phyloP scores from a whole-genome alignment of 1,140 invertebrate species.

The Thalassaphorura encarpata region DNA sequence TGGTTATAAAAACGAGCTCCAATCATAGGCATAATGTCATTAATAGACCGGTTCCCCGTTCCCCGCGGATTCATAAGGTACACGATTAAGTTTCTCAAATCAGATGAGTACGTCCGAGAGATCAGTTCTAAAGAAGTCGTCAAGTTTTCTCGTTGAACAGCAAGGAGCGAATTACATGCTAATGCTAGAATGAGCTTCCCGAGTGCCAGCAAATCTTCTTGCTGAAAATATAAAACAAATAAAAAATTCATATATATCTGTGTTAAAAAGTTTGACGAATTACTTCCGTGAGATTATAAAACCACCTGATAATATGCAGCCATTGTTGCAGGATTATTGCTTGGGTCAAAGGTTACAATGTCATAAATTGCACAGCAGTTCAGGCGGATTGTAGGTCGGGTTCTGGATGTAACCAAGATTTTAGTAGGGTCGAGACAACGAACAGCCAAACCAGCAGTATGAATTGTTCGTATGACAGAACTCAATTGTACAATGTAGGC shows the following conservation, averaged over 20 bases:
- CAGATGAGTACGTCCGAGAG: constrained; percentile 74
- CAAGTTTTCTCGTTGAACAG: constrained; percentile 72
- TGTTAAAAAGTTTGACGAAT: constrained; percentile 10
- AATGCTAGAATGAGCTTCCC: constrained; percentile 85
- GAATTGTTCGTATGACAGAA: constrained; percentile 82
- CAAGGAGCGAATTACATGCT: constrained; percentile 79
- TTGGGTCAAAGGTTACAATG: constrained; percentile 68
- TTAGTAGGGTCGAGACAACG: constrained; percentile 82
- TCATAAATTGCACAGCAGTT: constrained; percentile 75
- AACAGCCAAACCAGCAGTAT: constrained; percentile 59
- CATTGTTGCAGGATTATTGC: constrained; percentile 53
- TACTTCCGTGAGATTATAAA: background rate
- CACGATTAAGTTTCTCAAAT: constrained; percentile 89
- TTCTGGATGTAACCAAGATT: constrained; percentile 63
- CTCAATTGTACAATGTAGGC: constrained; percentile 91
- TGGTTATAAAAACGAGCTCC: constrained; percentile 94
- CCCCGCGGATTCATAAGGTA: constrained; percentile 44
- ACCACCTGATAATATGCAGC: constrained; percentile 61
- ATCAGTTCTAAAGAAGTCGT: constrained; percentile 81
- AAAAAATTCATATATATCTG: background rate
- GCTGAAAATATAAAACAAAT: constrained; percentile 39
- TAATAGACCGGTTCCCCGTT: constrained; percentile 58
- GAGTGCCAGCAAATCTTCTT: constrained; percentile 84
- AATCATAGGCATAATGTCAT: constrained; percentile 98
- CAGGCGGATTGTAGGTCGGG: constrained; percentile 51